A percentile compares a stretch with the other conserved stretches of the same genome.
Evolutionary conservation across 2,113 vertebrate genomes (phyloP).

Genomic region (Anhinga rufa): DNA sequence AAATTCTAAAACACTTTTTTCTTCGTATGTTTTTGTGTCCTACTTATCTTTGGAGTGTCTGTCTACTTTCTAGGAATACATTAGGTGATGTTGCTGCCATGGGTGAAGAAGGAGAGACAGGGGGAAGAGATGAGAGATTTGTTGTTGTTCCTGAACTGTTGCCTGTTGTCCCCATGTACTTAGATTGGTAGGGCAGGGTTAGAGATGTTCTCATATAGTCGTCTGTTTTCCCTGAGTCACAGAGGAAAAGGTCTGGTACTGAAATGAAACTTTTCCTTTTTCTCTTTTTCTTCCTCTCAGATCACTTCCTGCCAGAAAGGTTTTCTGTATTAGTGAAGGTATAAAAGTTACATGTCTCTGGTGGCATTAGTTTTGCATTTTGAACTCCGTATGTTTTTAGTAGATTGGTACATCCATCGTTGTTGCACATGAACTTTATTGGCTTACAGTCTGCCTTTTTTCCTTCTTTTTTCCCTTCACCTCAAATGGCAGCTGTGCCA

Average conservation of each 20-base stretch:
- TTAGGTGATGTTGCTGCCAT: neutral
- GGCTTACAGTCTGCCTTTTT: neutral
- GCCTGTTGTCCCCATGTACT: neutral
- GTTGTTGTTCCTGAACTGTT: neutral
- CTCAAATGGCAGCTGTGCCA: neutral
- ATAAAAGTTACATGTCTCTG: neutral
- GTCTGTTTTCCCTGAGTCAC: neutral
- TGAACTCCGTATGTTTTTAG: neutral
- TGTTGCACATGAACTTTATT: neutral
- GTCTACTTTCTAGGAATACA: neutral
- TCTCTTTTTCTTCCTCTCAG: neutral
- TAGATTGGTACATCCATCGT: neutral
- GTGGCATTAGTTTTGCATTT: neutral
- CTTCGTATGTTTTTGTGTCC: neutral
- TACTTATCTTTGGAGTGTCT: neutral
- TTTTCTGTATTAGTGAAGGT: neutral
- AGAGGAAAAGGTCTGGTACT: neutral
- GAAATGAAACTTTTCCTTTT: neutral
- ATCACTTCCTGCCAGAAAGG: neutral
- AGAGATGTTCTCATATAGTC: fast-evolving
- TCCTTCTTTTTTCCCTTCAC: neutral
- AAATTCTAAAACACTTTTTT: neutral
- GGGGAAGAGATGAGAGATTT: neutral
- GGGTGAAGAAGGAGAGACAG: neutral
- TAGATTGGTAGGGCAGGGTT: neutral